phyloP scores from a whole-genome alignment of 2,113 vertebrate species.

The Clinocottus analis region DNA sequence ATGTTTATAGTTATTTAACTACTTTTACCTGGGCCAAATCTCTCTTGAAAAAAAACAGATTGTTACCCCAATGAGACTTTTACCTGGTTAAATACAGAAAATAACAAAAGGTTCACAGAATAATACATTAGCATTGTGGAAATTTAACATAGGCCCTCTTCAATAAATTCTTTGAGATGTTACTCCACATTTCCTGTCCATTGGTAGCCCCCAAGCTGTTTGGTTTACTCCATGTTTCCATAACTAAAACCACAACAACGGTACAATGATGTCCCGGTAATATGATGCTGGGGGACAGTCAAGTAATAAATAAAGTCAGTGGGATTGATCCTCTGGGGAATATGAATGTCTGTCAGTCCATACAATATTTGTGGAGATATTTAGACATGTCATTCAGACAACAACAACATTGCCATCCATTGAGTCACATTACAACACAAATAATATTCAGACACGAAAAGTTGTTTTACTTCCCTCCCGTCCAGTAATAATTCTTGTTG shows the following conservation, averaged over 20 bases:
- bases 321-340: not conserved
- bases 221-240: not conserved
- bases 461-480: not conserved
- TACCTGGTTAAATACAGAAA: not conserved
- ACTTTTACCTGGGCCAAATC: not conserved
- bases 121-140: not conserved
- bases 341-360: not conserved
- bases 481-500: not conserved
- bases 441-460: not conserved
- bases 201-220: not conserved
- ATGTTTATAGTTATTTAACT: not conserved
- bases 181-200: not conserved
- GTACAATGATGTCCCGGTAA: not conserved
- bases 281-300: not conserved
- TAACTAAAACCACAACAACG: not conserved
- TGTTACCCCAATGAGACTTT: not conserved
- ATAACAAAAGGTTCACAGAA: not conserved
- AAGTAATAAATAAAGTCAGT: not conserved
- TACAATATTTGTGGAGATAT: not conserved
- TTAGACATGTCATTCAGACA: not conserved
- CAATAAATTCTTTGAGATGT: not conserved
- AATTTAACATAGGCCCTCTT: not conserved
- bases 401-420: not conserved
- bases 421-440: not conserved
- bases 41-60: not conserved